A percentile compares a stretch with the other conserved stretches of the same genome.
Evolutionary conservation across 1,140 invertebrate genomes (phyloP).

Genomic region (Zaprionus gabonicus): DNA sequence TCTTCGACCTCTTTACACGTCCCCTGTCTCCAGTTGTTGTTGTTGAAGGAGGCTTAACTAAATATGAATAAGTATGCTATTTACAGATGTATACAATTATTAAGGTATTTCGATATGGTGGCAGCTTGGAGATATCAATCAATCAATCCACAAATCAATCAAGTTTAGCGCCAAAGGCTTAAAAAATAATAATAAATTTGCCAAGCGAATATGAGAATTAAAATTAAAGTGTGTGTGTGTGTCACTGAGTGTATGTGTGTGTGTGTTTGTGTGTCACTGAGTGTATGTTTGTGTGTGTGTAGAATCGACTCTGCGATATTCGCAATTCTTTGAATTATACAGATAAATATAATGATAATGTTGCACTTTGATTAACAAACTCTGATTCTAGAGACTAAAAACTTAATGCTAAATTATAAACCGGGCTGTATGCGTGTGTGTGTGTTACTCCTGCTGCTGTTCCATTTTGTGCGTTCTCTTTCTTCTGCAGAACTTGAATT

Average conservation of each 20-base stretch:
- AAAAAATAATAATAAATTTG: slow-evolving; percentile 2
- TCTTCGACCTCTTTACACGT: not conserved
- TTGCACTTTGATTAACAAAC: slow-evolving; percentile 67
- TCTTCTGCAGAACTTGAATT: slow-evolving; percentile 9
- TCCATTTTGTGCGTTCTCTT: slow-evolving; percentile 60
- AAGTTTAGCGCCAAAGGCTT: slow-evolving; percentile 16
- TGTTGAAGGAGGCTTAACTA: slow-evolving; percentile 37
- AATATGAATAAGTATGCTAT: slow-evolving; percentile 43
- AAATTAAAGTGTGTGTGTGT: slow-evolving; percentile 14
- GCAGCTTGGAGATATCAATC: slow-evolving; percentile 46
- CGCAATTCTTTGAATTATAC: slow-evolving; percentile 26
- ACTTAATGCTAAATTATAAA: slow-evolving; percentile 69
- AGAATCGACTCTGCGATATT: slow-evolving; percentile 12
- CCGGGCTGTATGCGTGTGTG: slow-evolving; percentile 51
- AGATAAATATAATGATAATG: slow-evolving; percentile 59
- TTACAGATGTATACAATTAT: slow-evolving; percentile 45
- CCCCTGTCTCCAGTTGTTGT: slow-evolving; percentile 1
- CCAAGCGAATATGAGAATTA: slow-evolving; percentile 9
- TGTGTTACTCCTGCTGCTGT: slow-evolving; percentile 4
- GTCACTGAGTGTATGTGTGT: slow-evolving; percentile 6
- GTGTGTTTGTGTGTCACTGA: slow-evolving; percentile 7
- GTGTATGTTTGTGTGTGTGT: not conserved
- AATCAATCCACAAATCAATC: slow-evolving; percentile 9
- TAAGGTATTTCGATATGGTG: slow-evolving; percentile 49
- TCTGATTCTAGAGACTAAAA: slow-evolving; percentile 67